A percentile compares a stretch with the other conserved stretches of the same genome.
phyloP scores from a whole-genome alignment of 2,888 invertebrate genomes.

The Tetropium fuscum region DNA sequence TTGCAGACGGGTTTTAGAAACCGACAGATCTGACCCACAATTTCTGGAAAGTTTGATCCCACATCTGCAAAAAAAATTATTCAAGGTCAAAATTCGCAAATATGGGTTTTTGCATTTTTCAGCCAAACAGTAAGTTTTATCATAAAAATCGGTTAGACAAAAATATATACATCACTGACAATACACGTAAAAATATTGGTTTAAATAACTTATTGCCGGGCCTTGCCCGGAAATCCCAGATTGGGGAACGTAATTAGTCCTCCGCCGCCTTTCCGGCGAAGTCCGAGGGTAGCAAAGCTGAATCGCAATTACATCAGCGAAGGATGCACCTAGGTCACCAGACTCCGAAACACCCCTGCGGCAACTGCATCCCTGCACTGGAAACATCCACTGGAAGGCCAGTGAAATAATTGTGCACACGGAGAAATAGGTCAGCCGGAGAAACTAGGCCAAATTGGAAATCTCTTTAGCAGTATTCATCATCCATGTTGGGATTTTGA shows the following conservation, averaged over 20 bases:
- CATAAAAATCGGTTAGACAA: too few relatives aligned
- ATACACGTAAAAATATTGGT: too few relatives aligned
- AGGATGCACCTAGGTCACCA: slow-evolving; percentile 28
- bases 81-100: too few relatives aligned
- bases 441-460: slow-evolving; percentile 24
- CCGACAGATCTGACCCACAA: too few relatives aligned
- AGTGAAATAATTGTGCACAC: slow-evolving; percentile 13
- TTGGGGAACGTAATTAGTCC: too few relatives aligned
- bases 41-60: too few relatives aligned
- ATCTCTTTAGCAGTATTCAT: slow-evolving; percentile 14
- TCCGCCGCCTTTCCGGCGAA: background rate
- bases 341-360: slow-evolving; percentile 27
- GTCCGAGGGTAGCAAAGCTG: slow-evolving; percentile 2
- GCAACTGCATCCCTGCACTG: slow-evolving; percentile 32
- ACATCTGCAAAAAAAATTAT: too few relatives aligned
- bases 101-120: too few relatives aligned
- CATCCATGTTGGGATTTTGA: background rate
- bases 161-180: too few relatives aligned
- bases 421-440: slow-evolving; percentile 27
- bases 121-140: too few relatives aligned
- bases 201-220: background rate
- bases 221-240: slow-evolving; percentile 1
- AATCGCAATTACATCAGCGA: slow-evolving; percentile 18
- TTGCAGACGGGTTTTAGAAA: too few relatives aligned
- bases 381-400: slow-evolving; percentile 24